Base-by-base conservation (phyloP, 2,797 vertebrate genomes). In the Dryobates pubescens region DNA sequence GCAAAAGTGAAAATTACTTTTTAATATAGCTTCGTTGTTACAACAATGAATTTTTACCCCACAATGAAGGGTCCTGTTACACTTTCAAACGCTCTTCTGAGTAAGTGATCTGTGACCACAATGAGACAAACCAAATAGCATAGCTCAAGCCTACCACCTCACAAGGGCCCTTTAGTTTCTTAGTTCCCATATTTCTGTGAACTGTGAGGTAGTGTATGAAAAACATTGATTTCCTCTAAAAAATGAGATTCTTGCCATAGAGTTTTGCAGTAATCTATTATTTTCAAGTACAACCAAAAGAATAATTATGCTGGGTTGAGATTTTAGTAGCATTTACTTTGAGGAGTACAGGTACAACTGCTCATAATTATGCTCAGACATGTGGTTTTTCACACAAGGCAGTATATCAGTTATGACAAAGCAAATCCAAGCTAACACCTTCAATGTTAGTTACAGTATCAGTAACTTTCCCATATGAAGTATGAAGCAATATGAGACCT, bases 341-440 rank as follows among this genome's bases (percentile, higher is more conserved):
- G 89, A 94, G 88, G 45, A 82, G 32, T 92, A 95, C 93, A 97
- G 96, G 96, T 97, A 92, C 88, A 96, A 95, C 94, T 94, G 93
- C 92, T 97, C 97, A 97, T 93, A 96, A 89, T 95, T 96, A 95
- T 27, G 63, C 82, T 92, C 92, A 95, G 92, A 89, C 27, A 56
- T 94, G 92, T 92, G 93, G 95, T 97, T 97, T 97, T 96, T 96
- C 92, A 92, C 93, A 63, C 88, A 47, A 84, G 86, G 91, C 68
- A 95, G 92, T 98, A 97, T 98, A 98, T 98, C 96, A 97, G 53
- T 79, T 92, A 81, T n/a, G 73, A 70, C 64, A 96, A 59, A 93
- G 71, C 67, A 72, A 97, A 67, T 56, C 67, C 87, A 96, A 96
- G 82, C 81, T 74, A 93, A 90, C 90, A 93, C 53, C 45, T 75